Conservation (phyloP, 1,140 invertebrate species). For the Drosophila mayri region DNA sequence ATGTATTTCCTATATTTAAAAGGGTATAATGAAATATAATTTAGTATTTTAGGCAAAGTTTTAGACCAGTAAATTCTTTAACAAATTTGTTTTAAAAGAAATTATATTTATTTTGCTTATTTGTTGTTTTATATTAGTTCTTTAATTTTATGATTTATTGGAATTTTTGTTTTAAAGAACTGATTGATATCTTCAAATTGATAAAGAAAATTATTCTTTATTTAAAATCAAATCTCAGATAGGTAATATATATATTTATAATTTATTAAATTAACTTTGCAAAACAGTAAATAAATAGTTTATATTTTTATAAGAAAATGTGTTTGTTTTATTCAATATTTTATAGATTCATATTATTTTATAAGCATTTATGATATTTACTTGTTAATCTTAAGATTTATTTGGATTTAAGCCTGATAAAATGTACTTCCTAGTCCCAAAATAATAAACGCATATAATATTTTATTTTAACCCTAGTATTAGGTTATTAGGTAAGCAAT, state of each 20-base stretch:
- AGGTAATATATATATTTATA: neutral
- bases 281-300: no score
- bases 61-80: neutral
- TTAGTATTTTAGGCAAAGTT: neutral
- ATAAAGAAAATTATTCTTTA: neutral
- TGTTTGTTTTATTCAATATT: neutral
- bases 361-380: neutral
- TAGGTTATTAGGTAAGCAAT: neutral
- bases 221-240: neutral
- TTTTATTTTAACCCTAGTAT: neutral
- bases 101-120: neutral
- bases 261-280: neutral
- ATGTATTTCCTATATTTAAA: neutral
- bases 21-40: no score
- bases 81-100: neutral
- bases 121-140: neutral
- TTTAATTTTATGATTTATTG: neutral
- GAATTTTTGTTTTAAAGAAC: neutral
- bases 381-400: neutral
- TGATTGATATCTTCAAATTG: neutral
- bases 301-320: neutral
- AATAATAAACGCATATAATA: neutral
- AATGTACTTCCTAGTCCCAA: neutral
- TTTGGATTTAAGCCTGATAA: neutral
- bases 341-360: neutral